Percentiles rank a stretch among this genome's conserved stretches.
phyloP scores from a whole-genome alignment of 1,140 invertebrate species.

The Saccostrea echinata region DNA sequence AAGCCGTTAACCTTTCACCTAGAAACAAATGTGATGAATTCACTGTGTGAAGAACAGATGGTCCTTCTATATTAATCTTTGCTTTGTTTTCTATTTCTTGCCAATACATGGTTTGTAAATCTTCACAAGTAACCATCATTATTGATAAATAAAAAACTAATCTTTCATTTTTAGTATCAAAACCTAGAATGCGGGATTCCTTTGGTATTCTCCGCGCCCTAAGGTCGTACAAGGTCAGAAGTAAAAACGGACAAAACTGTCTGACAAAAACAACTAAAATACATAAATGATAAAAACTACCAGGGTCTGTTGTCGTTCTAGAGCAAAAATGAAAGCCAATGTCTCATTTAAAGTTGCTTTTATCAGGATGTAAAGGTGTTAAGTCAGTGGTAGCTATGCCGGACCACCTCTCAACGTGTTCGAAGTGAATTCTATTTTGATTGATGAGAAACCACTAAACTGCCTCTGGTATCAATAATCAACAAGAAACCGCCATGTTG shows the following conservation, averaged over 20 bases:
- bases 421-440: background rate
- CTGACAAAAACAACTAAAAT: background rate
- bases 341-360: background rate
- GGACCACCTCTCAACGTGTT: conserved; percentile 9
- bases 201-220: background rate
- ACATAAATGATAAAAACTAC: background rate
- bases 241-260: background rate
- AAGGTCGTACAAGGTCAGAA: conserved; percentile 1
- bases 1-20: no score
- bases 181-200: background rate
- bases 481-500: conserved; percentile 27
- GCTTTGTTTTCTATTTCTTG: no score
- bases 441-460: conserved; percentile 34
- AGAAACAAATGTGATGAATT: no score
- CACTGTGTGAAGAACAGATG: no score
- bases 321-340: background rate
- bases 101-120: no score
- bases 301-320: background rate
- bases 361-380: background rate
- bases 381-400: background rate
- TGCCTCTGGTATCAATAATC: conserved; percentile 27
- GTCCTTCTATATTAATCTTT: no score
- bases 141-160: no score
- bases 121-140: no score
- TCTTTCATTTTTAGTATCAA: background rate